Conservation (phyloP, 1,140 invertebrate species). For the Melitaea cinxia region DNA sequence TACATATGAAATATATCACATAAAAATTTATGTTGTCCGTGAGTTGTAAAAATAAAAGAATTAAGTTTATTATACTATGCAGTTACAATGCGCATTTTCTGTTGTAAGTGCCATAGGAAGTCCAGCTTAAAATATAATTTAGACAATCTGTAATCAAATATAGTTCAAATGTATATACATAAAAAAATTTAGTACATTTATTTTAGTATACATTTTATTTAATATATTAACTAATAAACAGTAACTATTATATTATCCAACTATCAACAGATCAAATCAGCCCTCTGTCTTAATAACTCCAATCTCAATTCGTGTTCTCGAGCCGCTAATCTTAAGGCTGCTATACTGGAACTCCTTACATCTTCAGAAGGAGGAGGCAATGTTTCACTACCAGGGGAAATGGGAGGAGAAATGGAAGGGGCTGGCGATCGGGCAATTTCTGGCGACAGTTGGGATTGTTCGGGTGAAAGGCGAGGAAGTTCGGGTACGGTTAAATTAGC, state of each 20-base stretch:
- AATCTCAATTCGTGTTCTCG: conserved; percentile 95
- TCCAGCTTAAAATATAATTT: too few relatives aligned
- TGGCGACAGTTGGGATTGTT: conserved; percentile 52
- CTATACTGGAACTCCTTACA: conserved; percentile 93
- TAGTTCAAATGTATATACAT: too few relatives aligned
- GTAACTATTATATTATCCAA: background rate
- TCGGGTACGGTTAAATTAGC: conserved; percentile 89
- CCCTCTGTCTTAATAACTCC: conserved; percentile 89
- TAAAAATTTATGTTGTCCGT: background rate
- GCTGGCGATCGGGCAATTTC: conserved; percentile 56
- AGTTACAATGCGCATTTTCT: background rate
- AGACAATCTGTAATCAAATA: too few relatives aligned
- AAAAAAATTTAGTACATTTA: background rate
- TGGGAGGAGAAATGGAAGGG: conserved; percentile 82
- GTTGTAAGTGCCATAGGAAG: too few relatives aligned
- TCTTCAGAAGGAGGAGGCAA: conserved; percentile 81
- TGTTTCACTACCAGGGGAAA: conserved; percentile 73
- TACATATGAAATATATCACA: background rate
- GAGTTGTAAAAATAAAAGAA: background rate
- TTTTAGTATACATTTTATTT: background rate
- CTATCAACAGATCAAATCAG: conserved; percentile 71
- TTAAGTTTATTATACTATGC: background rate
- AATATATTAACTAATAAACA: background rate
- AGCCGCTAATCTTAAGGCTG: conserved; percentile 94
- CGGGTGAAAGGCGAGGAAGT: conserved; percentile 67